These are phyloP conservation scores for Brachymystax lenok DNA, from an alignment of 2,797 vertebrate genomes.

Conservation along the genomic window DNA sequence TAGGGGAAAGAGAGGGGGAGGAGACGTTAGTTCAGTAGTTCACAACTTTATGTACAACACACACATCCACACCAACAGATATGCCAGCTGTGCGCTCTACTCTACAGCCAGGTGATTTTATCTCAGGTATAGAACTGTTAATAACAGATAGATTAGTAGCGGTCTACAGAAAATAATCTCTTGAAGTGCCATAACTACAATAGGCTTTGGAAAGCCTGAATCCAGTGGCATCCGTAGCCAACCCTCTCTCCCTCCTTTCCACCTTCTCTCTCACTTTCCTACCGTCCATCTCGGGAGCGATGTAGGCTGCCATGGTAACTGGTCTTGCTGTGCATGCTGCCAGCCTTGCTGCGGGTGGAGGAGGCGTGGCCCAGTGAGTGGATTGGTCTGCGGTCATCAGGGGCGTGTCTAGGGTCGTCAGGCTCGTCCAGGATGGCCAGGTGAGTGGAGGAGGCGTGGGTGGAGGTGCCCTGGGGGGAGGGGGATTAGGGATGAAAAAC, in stretches of 20 bases:
- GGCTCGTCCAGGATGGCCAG: constrained; percentile 90
- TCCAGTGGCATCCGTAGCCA: background rate
- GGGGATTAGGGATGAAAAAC: background rate
- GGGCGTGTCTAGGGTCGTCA: constrained; percentile 62
- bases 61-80: too few relatives aligned
- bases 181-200: background rate
- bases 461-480: constrained; percentile 85
- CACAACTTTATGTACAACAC: background rate
- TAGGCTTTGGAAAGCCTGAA: background rate
- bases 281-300: constrained; percentile 89
- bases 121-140: background rate
- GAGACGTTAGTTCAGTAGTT: background rate
- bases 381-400: constrained; percentile 27
- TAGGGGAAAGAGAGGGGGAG: background rate
- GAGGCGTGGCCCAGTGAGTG: constrained; percentile 27
- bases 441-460: constrained; percentile 95
- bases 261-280: constrained; percentile 12
- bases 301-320: constrained; percentile 96
- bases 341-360: constrained; percentile 80
- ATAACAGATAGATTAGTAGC: background rate
- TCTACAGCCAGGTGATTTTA: background rate
- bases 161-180: background rate
- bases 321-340: constrained; percentile 92
- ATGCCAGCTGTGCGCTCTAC: background rate
- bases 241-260: background rate